Conservation (phyloP, 2,888 invertebrate species). For the Belgica antarctica region DNA sequence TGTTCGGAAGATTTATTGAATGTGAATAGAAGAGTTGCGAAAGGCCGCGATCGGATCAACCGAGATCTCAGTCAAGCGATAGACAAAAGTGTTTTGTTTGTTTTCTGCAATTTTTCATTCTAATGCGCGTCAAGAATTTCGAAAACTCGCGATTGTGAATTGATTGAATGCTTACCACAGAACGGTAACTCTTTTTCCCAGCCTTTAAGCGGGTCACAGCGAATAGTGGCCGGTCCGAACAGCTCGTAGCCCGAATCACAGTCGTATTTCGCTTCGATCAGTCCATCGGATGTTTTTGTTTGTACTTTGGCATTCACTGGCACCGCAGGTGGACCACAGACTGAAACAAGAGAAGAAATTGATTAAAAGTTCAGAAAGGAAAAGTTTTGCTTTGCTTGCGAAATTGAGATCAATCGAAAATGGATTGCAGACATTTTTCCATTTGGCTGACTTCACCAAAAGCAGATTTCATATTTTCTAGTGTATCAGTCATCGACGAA, state of each 20-base stretch:
- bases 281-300: conserved; percentile 57
- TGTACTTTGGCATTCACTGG: conserved; percentile 75
- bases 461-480: neutral
- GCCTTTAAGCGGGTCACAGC: conserved; percentile 68
- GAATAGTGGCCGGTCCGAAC: conserved; percentile 70
- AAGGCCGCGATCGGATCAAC: neutral
- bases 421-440: conserved; percentile 13
- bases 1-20: conserved; percentile 19
- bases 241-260: conserved; percentile 88
- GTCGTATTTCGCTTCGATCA: conserved; percentile 69
- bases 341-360: no score
- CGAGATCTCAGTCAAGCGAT: neutral
- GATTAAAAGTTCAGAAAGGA: neutral
- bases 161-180: conserved; percentile 64
- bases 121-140: neutral
- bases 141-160: neutral
- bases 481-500: neutral
- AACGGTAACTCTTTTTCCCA: conserved; percentile 82
- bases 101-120: neutral
- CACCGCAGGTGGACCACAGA: conserved; percentile 81
- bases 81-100: neutral
- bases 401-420: conserved; percentile 14
- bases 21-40: neutral
- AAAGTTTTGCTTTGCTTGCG: conserved; percentile 1
- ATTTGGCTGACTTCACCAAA: neutral